Evolutionary conservation across 2,113 vertebrate genomes (phyloP), one percentile per base, ranked within the genome.

Genomic region (Pyrgilauda ruficollis): DNA sequence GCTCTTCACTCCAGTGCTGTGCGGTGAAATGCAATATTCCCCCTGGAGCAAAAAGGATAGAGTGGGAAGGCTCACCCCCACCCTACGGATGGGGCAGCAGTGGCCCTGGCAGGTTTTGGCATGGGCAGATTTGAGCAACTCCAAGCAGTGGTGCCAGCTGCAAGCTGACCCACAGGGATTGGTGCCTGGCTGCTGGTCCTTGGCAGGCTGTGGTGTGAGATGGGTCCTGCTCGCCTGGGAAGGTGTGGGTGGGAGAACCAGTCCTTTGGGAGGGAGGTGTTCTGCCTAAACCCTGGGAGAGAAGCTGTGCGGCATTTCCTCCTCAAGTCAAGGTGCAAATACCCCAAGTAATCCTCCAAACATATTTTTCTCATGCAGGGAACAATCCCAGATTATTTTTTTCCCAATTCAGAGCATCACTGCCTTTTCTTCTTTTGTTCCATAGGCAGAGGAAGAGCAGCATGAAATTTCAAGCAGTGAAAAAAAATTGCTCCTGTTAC

Each of bases 91-190:
- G 62, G 28, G 27, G 12, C 68, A 61, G 59, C 1, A 7, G 30
- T 37, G 59, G 30, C 24, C 21, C 61, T 33, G 61, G 37, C 43
- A 50, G 17, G 15, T 62, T 84, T 72, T 18, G 37, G 43, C 50
- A 39, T 4, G 10, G 76, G 33, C 41, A 84, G 24, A 23, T 33
- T 74, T 0, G 2, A 2, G 5, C 1, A 0, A 26, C n/a, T 43
- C 61, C 56, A 58, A 61, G 55, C 50, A n/a, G 13, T 5, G 31
- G 13, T 58, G 46, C 31, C 61, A 33, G 44, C 43, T 77, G 37
- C 0, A 7, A 53, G 41, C 19, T 2, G 4, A 37, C 56, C 46
- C 0, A 0, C 43, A 49, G 17, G 46, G 39, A 44, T 11, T 47
- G n/a, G 24, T 20, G 15, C 33, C 23, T 1, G 14, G n/a, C 53